Evolutionary conservation across 2,113 vertebrate genomes (phyloP).

Genomic region (Phycodurus eques): DNA sequence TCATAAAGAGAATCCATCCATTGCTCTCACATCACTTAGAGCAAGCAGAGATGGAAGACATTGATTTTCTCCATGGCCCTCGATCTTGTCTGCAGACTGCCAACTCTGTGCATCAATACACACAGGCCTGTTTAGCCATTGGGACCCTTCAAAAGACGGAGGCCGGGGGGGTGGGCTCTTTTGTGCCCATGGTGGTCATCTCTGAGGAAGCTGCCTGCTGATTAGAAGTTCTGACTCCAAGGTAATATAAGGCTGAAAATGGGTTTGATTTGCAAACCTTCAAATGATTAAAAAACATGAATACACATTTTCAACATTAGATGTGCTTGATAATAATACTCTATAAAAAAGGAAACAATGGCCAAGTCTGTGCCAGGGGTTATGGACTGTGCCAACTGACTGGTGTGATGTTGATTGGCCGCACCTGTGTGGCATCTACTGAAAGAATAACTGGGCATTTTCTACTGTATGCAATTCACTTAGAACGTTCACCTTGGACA

Average conservation of each 20-base stretch:
- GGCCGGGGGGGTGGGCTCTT: constrained; percentile 20
- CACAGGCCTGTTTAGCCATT: constrained; percentile 62
- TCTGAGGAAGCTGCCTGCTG: constrained; percentile 27
- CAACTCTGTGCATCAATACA: constrained; percentile 65
- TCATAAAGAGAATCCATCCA: constrained; percentile 52
- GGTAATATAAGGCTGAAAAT: constrained; percentile 29
- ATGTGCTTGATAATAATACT: background rate
- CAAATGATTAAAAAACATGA: background rate
- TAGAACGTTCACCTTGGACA: background rate
- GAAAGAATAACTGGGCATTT: background rate
- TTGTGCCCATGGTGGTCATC: constrained; percentile 52
- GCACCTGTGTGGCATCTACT: background rate
- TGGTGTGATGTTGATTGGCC: background rate
- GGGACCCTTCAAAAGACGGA: constrained; percentile 54
- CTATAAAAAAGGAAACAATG: no score
- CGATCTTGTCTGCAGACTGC: constrained; percentile 63
- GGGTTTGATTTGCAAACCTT: background rate
- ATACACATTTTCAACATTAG: background rate
- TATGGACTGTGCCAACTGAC: no score
- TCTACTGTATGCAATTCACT: background rate
- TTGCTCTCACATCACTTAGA: constrained; percentile 40
- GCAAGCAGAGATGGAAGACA: constrained; percentile 54
- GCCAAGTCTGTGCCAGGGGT: no score
- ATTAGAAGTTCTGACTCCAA: constrained; percentile 34
- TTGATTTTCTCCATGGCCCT: constrained; percentile 67